Base-by-base conservation (phyloP, 2,113 vertebrate genomes). In the Gymnogyps californianus region DNA sequence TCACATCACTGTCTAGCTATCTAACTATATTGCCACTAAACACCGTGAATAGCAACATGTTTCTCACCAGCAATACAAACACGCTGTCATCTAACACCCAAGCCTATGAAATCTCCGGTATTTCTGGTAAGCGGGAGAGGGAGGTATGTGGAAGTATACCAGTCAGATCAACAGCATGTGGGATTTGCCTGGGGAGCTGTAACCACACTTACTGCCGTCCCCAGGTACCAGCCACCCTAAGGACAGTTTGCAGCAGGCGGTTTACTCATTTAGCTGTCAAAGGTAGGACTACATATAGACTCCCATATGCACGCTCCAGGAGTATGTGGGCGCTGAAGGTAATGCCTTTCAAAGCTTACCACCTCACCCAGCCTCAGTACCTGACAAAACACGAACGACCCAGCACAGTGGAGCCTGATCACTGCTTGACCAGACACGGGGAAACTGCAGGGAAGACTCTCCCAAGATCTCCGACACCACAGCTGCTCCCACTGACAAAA, bases 1-100 rank as follows among this genome's bases (percentile, higher is more conserved):
- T 82, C 82, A 82, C 91, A 94, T 96, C 91, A 66, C 81, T 57
- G 87, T 83, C 95, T 96, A 84, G 84, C 94, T 80, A 85, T 93
- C 84, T 44, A 52, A 65, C 44, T 29, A 17, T 2, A 89, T n/a
- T 62, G 84, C 80, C 90, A 42, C 84, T 34, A 70, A 90, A 66
- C 89, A 58, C 91, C 11, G 2, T 6, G 87, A 97, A 94, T 65
- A 95, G 87, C 94, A 94, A 90, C 69, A 2, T n/a, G 83, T 89
- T 94, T 95, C 89, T 96, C 93, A 93, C 44, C 93, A 90, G 66
- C 55, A 70, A 69, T 2, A 85, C 28, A 87, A 97, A 85, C 8
- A 20, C 0, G 0, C 42, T 83, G 64, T 62, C 81, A 95, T 26
- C 75, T 65, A 94, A 86, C 66, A 59, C 29, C 78, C 62, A 80